Evolutionary conservation across 2,888 invertebrate species (phyloP).

Genomic region (Sarcophaga subvicina): DNA sequence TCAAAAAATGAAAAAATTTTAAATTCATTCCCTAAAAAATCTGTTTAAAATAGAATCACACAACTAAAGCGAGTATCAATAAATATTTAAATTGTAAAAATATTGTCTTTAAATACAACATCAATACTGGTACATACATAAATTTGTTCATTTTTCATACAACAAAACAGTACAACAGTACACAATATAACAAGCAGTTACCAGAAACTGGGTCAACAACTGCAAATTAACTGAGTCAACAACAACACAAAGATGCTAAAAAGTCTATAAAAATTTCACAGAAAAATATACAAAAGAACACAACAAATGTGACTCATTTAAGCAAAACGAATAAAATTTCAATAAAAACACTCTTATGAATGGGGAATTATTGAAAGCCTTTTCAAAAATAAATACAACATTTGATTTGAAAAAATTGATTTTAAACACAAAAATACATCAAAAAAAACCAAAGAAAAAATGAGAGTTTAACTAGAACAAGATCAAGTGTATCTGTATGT

Average conservation of each 20-base stretch:
- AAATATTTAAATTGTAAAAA: slow-evolving; percentile 18
- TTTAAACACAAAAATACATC: too few species aligned
- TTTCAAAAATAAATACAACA: too few species aligned
- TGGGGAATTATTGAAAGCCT: too few species aligned
- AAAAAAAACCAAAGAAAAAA: too few species aligned
- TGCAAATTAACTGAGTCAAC: slow-evolving; percentile 50
- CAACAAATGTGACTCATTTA: background rate
- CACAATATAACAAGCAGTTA: background rate
- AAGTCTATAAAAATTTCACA: background rate
- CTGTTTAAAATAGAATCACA: background rate
- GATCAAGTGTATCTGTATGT: too few species aligned
- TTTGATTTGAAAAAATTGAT: too few species aligned
- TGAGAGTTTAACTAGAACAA: too few species aligned
- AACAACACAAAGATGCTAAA: slow-evolving; percentile 44
- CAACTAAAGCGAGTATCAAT: slow-evolving; percentile 3
- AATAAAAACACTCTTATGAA: too few species aligned
- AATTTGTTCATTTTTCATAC: slow-evolving; percentile 13
- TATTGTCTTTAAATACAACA: slow-evolving; percentile 48
- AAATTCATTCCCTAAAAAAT: slow-evolving; percentile 6
- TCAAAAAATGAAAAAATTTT: background rate
- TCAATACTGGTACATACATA: slow-evolving; percentile 54
- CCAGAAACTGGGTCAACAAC: slow-evolving; percentile 60
- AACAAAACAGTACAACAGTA: slow-evolving; percentile 6
- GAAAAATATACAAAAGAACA: background rate
- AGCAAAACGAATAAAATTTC: too few species aligned